Evolutionary conservation across 2,113 vertebrate genomes (phyloP).

Genomic region (Bufo gargarizans): DNA sequence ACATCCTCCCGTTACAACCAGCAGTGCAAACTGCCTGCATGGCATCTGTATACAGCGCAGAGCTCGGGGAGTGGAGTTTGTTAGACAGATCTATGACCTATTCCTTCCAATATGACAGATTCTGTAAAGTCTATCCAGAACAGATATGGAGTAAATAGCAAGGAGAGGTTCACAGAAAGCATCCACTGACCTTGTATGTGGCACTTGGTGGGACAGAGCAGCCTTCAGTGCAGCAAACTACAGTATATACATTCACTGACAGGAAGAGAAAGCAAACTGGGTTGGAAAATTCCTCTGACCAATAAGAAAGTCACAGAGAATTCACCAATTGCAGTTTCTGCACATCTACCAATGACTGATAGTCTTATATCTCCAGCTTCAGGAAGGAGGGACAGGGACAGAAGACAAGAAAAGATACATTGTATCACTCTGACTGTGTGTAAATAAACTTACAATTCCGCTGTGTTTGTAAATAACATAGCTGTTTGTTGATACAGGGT

Average conservation of each 20-base stretch:
- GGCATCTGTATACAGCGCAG: not conserved
- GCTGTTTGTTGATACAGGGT: not conserved
- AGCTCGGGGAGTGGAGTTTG: not conserved
- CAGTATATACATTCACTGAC: conserved; percentile 43
- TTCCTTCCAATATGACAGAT: not conserved
- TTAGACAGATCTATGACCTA: not conserved
- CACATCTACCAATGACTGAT: conserved; percentile 19
- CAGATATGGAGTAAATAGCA: not conserved
- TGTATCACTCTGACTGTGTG: not conserved
- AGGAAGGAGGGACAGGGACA: conserved; percentile 5
- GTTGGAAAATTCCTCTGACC: conserved; percentile 42
- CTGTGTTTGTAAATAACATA: not conserved
- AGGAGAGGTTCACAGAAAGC: not conserved
- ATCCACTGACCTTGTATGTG: conserved; percentile 43
- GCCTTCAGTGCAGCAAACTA: conserved; percentile 7
- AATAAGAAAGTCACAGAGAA: conserved; percentile 33
- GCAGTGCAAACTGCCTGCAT: not conserved
- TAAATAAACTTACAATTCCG: not conserved
- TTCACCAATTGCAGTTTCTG: not conserved
- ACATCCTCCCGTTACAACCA: not conserved
- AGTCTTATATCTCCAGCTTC: conserved; percentile 9
- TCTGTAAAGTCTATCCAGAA: not conserved
- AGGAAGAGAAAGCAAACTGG: conserved; percentile 58
- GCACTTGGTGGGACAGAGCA: conserved; percentile 3
- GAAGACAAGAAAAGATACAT: not conserved